phyloP scores from a whole-genome alignment of 2,113 vertebrate genomes.

The crab-eating macaque (Macaca fascicularis) region DNA sequence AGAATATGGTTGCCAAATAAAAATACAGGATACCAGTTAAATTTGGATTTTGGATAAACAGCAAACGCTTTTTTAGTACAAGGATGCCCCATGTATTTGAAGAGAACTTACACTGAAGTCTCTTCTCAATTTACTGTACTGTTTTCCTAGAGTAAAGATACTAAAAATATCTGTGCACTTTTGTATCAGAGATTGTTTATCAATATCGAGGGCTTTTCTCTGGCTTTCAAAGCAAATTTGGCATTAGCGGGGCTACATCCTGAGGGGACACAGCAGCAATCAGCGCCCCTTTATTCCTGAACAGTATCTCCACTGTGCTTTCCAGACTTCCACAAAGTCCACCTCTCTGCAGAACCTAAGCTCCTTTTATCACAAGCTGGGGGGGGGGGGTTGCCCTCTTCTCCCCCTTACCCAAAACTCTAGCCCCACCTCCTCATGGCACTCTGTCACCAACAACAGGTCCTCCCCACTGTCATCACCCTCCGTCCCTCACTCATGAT shows the following conservation, averaged over 20 bases:
- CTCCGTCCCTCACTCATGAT: not conserved
- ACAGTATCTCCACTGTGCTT: not conserved
- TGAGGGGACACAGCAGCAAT: not conserved
- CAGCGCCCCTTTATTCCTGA: not conserved
- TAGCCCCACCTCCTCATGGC: not conserved
- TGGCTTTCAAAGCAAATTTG: not conserved
- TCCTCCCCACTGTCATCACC: fast-evolving
- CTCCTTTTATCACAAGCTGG: not conserved
- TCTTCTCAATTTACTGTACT: not conserved
- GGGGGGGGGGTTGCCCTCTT: not conserved
- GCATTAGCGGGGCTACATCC: not conserved
- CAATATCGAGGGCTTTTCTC: not conserved
- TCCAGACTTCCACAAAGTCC: not conserved
- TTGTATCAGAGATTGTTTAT: not conserved
- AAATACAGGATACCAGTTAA: not conserved
- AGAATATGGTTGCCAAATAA: not conserved
- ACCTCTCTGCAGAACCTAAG: not conserved
- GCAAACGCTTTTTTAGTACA: not conserved
- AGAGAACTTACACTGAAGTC: not conserved
- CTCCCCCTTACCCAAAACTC: not conserved
- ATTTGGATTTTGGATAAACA: not conserved
- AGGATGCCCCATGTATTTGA: not conserved
- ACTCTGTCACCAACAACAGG: not conserved
- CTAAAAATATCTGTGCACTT: not conserved
- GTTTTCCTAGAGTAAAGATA: not conserved